Base-by-base conservation (phyloP, 2,797 vertebrate genomes). In the Threskiornis aethiopicus region DNA sequence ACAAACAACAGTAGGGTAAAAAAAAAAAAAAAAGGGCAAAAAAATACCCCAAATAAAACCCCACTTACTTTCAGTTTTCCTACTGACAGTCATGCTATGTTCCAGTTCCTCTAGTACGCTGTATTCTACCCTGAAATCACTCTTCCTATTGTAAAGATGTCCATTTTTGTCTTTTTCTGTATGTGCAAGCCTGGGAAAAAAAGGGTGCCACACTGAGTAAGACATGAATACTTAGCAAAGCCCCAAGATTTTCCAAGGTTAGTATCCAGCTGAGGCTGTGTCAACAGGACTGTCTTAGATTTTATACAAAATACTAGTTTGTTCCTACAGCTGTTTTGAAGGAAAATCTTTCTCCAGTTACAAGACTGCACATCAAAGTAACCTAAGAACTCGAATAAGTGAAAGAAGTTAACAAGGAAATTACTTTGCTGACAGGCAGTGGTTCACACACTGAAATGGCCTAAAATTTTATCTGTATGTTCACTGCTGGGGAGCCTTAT, bases 151-250 rank as follows among this genome's bases (percentile, higher is more conserved):
- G 96, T 98, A 99, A 91, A 98, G 96, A 78, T 95, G 96, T 87
- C 97, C 89, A 26, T 80, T 97, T 96, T 97, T 98, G 87, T 99
- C 99, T 97, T 98, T 99, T 97, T 99, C 99, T 89, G 98, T 95
- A 96, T 98, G 98, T 73, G 98, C 98, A 97, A 99, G 97, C 97
- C 99, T 99, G 67, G 57, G 41, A 95, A 92, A 89, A 89, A 96
- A 97, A 90, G 18, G 37, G 29, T 66, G 33, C 31, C n/a, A 58
- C 31, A 54, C 29, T 72, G 14, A 76, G 17, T 24, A 83, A 83
- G 24, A 37, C 16, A 64, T 0, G 1, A 66, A 55, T 25, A 78
- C 37, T 77, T 33, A 35, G 15, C 12, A 90, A 69, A 83, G 13
- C 8, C 28, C 29, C 12, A 39, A 11, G 7, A 66, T 55, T 80